These are phyloP conservation scores for Riparia riparia DNA, from an alignment of 2,113 vertebrate species.

Conservation along the genomic window DNA sequence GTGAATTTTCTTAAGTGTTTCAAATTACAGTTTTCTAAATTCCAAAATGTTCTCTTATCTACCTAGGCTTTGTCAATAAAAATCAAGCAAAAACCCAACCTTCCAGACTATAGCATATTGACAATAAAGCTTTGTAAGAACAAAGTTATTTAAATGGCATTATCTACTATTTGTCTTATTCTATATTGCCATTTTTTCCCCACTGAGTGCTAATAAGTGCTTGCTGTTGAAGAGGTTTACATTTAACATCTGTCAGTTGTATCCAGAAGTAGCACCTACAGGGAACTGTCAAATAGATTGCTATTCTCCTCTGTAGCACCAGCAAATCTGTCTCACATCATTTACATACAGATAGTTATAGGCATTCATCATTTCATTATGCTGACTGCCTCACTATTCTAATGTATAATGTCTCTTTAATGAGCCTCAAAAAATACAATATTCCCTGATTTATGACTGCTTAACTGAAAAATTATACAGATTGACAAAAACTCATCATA, in stretches of 20 bases:
- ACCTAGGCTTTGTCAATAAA: background rate
- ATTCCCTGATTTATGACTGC: conserved; percentile 84
- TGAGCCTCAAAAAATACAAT: conserved; percentile 85
- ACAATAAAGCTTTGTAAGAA: conserved; percentile 40
- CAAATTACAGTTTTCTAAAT: background rate
- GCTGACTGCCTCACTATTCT: conserved; percentile 79
- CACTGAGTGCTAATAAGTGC: conserved; percentile 70
- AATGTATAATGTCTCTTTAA: conserved; percentile 85
- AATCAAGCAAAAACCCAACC: background rate
- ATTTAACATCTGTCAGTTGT: conserved; percentile 78
- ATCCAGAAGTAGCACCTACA: conserved; percentile 70
- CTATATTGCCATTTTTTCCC: conserved; percentile 56
- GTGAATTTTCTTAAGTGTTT: background rate
- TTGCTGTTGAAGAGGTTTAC: conserved; percentile 70
- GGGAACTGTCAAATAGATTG: conserved; percentile 73
- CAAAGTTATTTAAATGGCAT: conserved; percentile 65
- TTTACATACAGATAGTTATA: conserved; percentile 81
- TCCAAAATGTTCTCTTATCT: background rate
- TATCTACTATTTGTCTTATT: conserved; percentile 69
- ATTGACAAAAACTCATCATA: conserved; percentile 73
- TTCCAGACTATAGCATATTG: background rate
- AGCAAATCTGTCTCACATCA: conserved; percentile 78
- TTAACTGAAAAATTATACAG: conserved; percentile 87
- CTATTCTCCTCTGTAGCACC: conserved; percentile 71
- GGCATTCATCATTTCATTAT: conserved; percentile 82